These are phyloP conservation scores for Hystrix cristata DNA, from an alignment of 2,113 vertebrate genomes.

Conservation along the genomic window DNA sequence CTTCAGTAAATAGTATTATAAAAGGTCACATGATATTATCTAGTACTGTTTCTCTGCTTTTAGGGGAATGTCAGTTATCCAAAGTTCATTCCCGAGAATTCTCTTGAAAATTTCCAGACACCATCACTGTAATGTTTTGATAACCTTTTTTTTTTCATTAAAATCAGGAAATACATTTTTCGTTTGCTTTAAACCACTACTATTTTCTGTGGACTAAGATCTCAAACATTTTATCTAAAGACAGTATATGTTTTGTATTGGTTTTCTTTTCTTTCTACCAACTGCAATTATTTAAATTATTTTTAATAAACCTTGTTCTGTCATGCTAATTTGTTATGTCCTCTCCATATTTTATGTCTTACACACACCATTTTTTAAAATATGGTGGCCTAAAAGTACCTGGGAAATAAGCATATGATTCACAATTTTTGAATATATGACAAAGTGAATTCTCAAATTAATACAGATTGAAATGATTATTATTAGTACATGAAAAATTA, in stretches of 20 bases:
- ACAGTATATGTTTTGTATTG: not conserved
- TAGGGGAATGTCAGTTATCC: not conserved
- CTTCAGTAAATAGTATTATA: not conserved
- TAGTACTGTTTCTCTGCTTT: not conserved
- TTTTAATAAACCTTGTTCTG: not conserved
- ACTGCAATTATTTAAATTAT: conserved; percentile 10
- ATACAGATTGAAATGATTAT: not conserved
- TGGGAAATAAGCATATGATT: not conserved
- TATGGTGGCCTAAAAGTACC: not conserved
- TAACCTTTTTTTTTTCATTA: not conserved
- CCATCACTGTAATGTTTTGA: not conserved
- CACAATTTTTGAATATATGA: not conserved
- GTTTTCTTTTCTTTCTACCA: conserved; percentile 15
- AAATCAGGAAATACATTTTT: not conserved
- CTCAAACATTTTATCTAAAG: not conserved
- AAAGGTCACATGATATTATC: not conserved
- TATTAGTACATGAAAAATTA: not conserved
- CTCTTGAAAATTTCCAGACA: not conserved
- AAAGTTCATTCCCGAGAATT: not conserved
- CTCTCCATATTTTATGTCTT: not conserved
- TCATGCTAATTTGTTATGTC: not conserved
- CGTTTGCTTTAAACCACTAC: conserved; percentile 14
- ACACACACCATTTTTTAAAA: not conserved
- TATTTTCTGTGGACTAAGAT: conserved; percentile 9
- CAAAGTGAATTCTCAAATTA: not conserved